A percentile compares a stretch with the other conserved stretches of the same genome.
Evolutionary conservation across 2,888 invertebrate species (phyloP).

Genomic region (Pemphredon lugubris): DNA sequence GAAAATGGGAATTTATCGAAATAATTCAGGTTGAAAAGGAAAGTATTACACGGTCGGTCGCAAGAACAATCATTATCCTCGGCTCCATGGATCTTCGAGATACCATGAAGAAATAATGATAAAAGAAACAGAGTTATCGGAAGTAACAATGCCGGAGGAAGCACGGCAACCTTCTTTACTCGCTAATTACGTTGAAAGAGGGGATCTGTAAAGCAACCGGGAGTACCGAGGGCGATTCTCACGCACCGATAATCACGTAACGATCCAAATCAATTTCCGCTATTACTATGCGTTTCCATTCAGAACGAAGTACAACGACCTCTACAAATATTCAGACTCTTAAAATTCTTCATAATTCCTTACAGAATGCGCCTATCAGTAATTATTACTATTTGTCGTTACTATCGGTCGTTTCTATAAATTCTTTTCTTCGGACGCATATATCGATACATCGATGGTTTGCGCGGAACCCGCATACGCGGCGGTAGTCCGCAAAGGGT

Average conservation of each 20-base stretch:
- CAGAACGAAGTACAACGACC: not conserved
- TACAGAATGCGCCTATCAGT: no score
- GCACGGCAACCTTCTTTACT: slow-evolving; percentile 2
- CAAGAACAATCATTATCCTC: slow-evolving; percentile 10
- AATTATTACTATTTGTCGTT: no score
- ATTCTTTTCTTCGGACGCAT: no score
- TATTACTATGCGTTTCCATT: not conserved
- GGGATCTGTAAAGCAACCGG: not conserved
- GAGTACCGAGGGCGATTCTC: not conserved
- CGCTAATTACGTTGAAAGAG: not conserved
- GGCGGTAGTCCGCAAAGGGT: no score
- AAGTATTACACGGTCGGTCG: slow-evolving; percentile 1
- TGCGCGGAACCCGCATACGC: no score
- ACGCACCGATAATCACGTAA: not conserved
- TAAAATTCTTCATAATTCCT: no score
- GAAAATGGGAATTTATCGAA: not conserved
- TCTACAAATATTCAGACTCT: no score
- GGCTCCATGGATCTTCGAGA: slow-evolving; percentile 19
- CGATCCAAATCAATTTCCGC: not conserved
- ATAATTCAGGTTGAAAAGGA: not conserved
- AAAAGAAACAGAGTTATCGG: slow-evolving; percentile 12
- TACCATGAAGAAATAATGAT: slow-evolving; percentile 12
- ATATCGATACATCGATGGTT: no score
- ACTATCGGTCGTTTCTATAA: no score
- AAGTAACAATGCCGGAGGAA: slow-evolving; percentile 6